Percentiles rank a stretch among this genome's conserved stretches.
Conservation (phyloP, 1,140 invertebrate species). For the Aphaenogaster floridana region DNA sequence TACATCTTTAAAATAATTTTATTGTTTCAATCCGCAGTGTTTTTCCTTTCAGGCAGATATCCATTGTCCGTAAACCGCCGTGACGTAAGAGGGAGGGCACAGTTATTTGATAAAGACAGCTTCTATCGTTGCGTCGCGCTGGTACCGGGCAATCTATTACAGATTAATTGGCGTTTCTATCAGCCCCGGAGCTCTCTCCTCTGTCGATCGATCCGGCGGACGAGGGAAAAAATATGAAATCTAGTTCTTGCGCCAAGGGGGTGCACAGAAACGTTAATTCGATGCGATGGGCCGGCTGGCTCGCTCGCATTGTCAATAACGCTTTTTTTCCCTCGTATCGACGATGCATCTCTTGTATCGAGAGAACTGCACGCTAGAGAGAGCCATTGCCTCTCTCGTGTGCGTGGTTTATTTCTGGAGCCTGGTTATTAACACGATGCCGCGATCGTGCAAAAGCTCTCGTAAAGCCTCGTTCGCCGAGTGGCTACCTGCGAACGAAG, state of each 20-base stretch:
- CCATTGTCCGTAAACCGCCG: not conserved
- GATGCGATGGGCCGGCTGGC: constrained; percentile 37
- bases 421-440: constrained; percentile 62
- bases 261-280: constrained; percentile 49
- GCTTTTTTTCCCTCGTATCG: constrained; percentile 29
- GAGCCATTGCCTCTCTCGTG: not conserved
- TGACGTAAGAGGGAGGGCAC: not conserved
- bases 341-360: constrained; percentile 36
- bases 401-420: not conserved
- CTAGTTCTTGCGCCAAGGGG: constrained; percentile 7
- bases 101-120: constrained; percentile 42
- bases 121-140: constrained; percentile 1
- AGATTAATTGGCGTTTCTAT: constrained; percentile 55
- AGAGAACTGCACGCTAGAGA: not conserved
- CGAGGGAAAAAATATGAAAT: constrained; percentile 41
- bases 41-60: not conserved
- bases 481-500: constrained; percentile 68
- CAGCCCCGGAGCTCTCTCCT: constrained; percentile 8
- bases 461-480: constrained; percentile 54
- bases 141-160: constrained; percentile 14
- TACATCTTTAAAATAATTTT: constrained; percentile 14
- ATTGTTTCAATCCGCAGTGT: not conserved
- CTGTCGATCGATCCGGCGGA: not conserved
- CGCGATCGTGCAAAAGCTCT: constrained; percentile 61
- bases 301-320: constrained; percentile 53